Conservation (phyloP, 2,113 vertebrate species). For the Solea solea region DNA sequence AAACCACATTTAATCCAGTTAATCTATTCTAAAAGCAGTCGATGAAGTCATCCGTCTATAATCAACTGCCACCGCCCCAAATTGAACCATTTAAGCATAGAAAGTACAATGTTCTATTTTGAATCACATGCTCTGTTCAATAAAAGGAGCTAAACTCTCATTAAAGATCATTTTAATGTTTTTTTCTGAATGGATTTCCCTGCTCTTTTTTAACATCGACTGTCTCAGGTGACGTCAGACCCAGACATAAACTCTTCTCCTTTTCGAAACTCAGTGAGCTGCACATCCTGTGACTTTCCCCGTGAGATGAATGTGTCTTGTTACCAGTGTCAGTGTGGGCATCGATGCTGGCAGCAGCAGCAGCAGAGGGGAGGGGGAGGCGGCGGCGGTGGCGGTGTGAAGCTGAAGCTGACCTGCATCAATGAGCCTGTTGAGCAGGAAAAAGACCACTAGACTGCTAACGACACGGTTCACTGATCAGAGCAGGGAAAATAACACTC, state of each 20-base stretch:
- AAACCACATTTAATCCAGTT: too few species aligned
- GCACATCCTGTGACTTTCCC: constrained; percentile 44
- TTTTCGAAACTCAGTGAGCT: constrained; percentile 17
- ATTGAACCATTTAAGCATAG: too few species aligned
- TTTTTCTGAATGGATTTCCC: too few species aligned
- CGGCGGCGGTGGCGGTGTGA: background rate
- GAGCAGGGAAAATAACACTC: constrained; percentile 42
- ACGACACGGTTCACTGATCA: constrained; percentile 68
- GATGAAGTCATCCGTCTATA: too few species aligned
- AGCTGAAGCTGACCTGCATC: constrained; percentile 52
- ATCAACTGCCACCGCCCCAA: too few species aligned
- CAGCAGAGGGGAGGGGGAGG: background rate
- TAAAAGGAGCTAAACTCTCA: too few species aligned
- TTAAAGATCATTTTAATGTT: too few species aligned
- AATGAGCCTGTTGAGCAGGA: constrained; percentile 75
- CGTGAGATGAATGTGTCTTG: constrained; percentile 65
- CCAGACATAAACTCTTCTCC: constrained; percentile 3
- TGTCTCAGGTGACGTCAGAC: too few species aligned
- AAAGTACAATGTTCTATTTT: too few species aligned
- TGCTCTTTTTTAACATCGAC: too few species aligned
- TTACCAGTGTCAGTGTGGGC: constrained; percentile 59
- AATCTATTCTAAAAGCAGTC: too few species aligned
- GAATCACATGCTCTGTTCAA: too few species aligned
- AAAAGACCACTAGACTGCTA: constrained; percentile 68
- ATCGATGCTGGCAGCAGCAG: constrained; percentile 58